Evolutionary conservation across 2,797 vertebrate species (phyloP).

Genomic region (Trachops cirrhosus): DNA sequence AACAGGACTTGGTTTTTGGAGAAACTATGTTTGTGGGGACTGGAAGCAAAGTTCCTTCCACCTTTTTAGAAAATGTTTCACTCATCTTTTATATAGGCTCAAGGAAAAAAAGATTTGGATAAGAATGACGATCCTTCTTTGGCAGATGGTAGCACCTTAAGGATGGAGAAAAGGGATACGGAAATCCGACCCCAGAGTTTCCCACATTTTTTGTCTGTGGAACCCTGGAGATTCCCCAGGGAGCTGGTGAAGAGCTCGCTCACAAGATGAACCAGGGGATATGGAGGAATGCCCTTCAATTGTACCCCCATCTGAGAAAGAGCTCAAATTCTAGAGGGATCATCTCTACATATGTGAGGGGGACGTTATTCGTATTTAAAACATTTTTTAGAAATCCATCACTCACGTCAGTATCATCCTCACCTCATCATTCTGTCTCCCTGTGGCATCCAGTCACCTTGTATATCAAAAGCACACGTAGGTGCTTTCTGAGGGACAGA

Average conservation of each 20-base stretch:
- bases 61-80: background rate
- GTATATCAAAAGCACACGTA: background rate
- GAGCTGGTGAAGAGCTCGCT: background rate
- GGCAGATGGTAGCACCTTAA: background rate
- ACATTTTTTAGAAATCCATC: background rate
- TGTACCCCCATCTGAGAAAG: background rate
- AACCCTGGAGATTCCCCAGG: background rate
- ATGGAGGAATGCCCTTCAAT: background rate
- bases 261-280: background rate
- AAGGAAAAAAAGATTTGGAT: background rate
- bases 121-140: background rate
- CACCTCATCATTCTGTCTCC: background rate
- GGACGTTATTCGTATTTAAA: background rate
- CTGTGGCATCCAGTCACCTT: background rate
- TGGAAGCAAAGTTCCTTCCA: background rate
- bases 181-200: background rate
- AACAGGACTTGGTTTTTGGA: background rate
- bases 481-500: background rate
- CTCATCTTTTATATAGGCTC: background rate
- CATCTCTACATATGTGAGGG: too few relatives aligned
- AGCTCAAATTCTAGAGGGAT: background rate
- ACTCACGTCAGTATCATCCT: background rate
- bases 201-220: background rate
- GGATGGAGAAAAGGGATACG: background rate
- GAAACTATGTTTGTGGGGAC: background rate